Base-by-base conservation (phyloP, 2,888 invertebrate species). In the Patella pellucida region DNA sequence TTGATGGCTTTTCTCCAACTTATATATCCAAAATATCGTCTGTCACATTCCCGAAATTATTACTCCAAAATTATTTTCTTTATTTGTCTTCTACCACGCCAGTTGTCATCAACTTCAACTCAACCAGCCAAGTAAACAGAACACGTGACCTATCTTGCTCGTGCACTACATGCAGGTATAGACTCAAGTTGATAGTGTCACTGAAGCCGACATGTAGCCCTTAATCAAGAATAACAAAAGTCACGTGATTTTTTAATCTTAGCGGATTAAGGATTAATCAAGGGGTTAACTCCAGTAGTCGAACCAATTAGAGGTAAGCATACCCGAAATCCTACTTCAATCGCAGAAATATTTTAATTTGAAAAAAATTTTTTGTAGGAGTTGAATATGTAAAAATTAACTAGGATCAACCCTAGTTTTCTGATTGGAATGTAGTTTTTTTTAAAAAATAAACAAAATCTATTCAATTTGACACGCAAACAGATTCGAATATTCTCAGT, bases 51-150 rank as follows among this genome's bases (percentile, higher is more conserved):
- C 71, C 52, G 23, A 11, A 71, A 52, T 7, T 71, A 50, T 19
- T 52, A 71, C 71, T 71, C 52, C 71, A 71, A 71, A 71, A 3
- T 71, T 41, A 41, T 41, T 41, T 41, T 41, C 41, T 41, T 41
- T 41, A 41, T 52, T 70, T 52, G 71, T 52, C 51, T 62, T 23
- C 19, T 23, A 11, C 62, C 62, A 62, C 19, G 62, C 62, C 12
- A 23, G 62, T 23, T 23, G 19, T 62, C 62, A 62, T 62, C 62
- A 62, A 62, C 62, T 62, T 23, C 41, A 41, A 41, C 41, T 23
- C 62, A 62, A 62, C 19, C 62, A 19, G 19, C 12, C 62, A 14
- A 19, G 23, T 62, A 19, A 62, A 62, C 19, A 62, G 62, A 62
- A 23, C 62, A 62, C 62, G 62, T 62, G 62, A 62, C 23, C 19